phyloP scores from a whole-genome alignment of 2,113 vertebrate species.

The Lasiurus borealis region DNA sequence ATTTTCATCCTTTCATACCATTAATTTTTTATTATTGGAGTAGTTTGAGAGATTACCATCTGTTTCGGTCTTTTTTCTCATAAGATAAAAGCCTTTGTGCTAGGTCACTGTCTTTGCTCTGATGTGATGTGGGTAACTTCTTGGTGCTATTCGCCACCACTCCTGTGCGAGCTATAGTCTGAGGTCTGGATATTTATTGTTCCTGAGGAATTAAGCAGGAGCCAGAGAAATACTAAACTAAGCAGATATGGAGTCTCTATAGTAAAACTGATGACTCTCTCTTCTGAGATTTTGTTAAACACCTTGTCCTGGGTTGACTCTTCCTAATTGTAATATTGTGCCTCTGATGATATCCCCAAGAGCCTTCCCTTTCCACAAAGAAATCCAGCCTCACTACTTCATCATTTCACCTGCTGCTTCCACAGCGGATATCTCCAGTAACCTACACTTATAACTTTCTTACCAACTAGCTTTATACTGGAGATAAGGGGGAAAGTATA shows the following conservation, averaged over 20 bases:
- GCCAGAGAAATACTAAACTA: background rate
- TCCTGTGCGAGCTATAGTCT: background rate
- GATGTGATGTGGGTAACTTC: background rate
- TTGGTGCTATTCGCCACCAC: background rate
- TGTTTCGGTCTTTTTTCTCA: background rate
- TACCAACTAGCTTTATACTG: background rate
- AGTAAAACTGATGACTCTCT: background rate
- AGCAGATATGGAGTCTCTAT: background rate
- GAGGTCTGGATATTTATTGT: background rate
- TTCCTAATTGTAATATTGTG: background rate
- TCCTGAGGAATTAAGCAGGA: background rate
- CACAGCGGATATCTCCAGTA: background rate
- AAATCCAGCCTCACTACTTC: background rate
- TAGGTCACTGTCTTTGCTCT: background rate
- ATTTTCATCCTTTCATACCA: background rate
- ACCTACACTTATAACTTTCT: background rate
- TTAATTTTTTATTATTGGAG: background rate
- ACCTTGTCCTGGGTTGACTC: background rate
- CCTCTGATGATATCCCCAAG: background rate
- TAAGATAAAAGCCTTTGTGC: background rate
- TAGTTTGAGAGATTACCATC: background rate
- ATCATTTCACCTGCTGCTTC: background rate
- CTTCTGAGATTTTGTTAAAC: conserved; percentile 7
- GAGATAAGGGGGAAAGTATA: background rate
- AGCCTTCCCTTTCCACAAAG: background rate